These are phyloP conservation scores for Lineus longissimus DNA, from an alignment of 1,140 invertebrate species.

Conservation along the genomic window DNA sequence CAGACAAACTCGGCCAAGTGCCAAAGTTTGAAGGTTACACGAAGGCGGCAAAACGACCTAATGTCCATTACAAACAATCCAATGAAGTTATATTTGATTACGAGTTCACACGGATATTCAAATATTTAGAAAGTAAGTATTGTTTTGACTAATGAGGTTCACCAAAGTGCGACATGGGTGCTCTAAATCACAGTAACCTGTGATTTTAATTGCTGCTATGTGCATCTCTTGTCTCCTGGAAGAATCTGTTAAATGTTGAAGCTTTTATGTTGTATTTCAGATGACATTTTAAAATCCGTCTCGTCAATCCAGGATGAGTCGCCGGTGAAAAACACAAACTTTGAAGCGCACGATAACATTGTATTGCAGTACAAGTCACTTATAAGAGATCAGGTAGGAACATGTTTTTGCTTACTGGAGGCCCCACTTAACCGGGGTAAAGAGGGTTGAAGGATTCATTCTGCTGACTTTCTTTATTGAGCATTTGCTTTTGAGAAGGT, in stretches of 20 bases:
- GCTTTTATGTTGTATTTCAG: constrained; percentile 33
- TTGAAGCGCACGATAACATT: constrained; percentile 53
- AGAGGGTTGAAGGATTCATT: too few species aligned
- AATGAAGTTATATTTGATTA: constrained; percentile 86
- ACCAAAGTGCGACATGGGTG: not conserved
- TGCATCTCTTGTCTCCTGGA: too few species aligned
- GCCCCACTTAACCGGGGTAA: not conserved
- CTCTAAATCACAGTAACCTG: not conserved
- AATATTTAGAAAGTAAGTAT: constrained; percentile 54
- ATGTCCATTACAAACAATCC: constrained; percentile 71
- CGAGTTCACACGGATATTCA: constrained; percentile 84
- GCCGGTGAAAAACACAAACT: constrained; percentile 32
- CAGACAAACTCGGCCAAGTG: constrained; percentile 80
- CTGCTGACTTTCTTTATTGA: not conserved
- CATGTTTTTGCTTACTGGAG: not conserved
- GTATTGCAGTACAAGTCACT: constrained; percentile 75
- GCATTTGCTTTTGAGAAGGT: not conserved
- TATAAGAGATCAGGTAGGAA: constrained; percentile 79
- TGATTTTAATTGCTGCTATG: too few species aligned
- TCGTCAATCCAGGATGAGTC: constrained; percentile 41
- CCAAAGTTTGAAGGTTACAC: constrained; percentile 87
- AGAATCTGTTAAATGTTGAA: too few species aligned
- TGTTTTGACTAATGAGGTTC: not conserved
- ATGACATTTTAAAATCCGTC: constrained; percentile 59
- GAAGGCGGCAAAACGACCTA: constrained; percentile 86